phyloP scores from a whole-genome alignment of 2,888 invertebrate species.

The Tachina grossa region DNA sequence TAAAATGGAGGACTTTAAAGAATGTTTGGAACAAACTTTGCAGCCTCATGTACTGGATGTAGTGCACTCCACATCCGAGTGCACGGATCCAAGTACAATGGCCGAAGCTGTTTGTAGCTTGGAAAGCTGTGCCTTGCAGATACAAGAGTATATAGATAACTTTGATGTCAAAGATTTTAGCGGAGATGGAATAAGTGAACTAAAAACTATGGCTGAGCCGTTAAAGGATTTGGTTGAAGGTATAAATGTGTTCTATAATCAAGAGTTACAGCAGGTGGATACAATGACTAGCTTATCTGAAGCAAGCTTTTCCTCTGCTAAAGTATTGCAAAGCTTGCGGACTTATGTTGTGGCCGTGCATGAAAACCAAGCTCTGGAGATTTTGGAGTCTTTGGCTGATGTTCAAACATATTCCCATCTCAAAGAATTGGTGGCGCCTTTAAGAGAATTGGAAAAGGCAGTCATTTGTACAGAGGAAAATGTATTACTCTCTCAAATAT shows the following conservation, averaged over 20 bases:
- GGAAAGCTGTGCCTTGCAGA: slow-evolving; percentile 78
- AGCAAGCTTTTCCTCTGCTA: slow-evolving; percentile 65
- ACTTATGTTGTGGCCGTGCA: slow-evolving; percentile 75
- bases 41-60: slow-evolving; percentile 77
- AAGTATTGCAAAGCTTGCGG: slow-evolving; percentile 74
- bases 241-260: slow-evolving; percentile 74
- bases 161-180: slow-evolving; percentile 74
- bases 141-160: slow-evolving; percentile 77
- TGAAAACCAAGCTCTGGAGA: slow-evolving; percentile 75
- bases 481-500: slow-evolving; percentile 76
- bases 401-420: slow-evolving; percentile 74
- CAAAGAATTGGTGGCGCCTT: slow-evolving; percentile 80
- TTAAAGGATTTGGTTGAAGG: slow-evolving; percentile 78
- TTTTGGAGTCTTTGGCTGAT: slow-evolving; percentile 73
- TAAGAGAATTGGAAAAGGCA: slow-evolving; percentile 80
- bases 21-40: slow-evolving; percentile 81
- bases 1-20: slow-evolving; percentile 82
- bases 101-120: slow-evolving; percentile 79
- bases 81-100: slow-evolving; percentile 77
- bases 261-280: slow-evolving; percentile 74
- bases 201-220: slow-evolving; percentile 76
- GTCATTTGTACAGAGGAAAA: slow-evolving; percentile 79
- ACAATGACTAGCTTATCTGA: slow-evolving; percentile 71
- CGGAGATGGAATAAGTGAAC: slow-evolving; percentile 73
- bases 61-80: slow-evolving; percentile 76